Conservation (phyloP, 2,797 vertebrate genomes). For the Xenopus petersii region DNA sequence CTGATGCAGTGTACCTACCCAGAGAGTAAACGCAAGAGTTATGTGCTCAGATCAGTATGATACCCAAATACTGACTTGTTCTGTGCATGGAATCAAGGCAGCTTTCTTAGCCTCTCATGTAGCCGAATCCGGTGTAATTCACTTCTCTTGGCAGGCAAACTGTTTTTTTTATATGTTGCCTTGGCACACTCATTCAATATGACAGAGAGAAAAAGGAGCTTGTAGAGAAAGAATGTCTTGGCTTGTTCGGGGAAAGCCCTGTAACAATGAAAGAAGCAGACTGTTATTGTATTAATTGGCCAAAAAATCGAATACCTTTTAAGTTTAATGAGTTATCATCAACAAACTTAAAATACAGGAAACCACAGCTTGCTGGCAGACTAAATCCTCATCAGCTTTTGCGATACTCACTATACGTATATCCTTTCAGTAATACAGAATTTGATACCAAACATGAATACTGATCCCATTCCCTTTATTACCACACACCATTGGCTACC, state of each 20-base stretch:
- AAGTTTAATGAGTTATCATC: background rate
- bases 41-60: background rate
- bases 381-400: background rate
- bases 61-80: background rate
- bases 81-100: background rate
- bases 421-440: background rate
- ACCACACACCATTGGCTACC: too few relatives aligned
- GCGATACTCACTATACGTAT: background rate
- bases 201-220: conserved; percentile 6
- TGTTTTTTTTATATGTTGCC: conserved; percentile 9
- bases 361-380: background rate
- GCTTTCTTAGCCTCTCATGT: conserved; percentile 10
- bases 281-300: conserved; percentile 12
- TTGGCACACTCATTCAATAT: conserved; percentile 10
- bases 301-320: background rate
- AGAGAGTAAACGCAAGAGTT: background rate
- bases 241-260: conserved; percentile 12
- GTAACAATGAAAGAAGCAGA: conserved; percentile 8
- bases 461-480: too few relatives aligned
- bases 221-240: conserved; percentile 7
- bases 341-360: background rate
- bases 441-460: too few relatives aligned
- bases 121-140: conserved; percentile 26
- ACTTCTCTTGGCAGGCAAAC: conserved; percentile 10
- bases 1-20: too few relatives aligned